Evolutionary conservation across 2,797 vertebrate species (phyloP), one percentile per base, ranked within the genome.

Genomic region (Poecilia velifera): DNA sequence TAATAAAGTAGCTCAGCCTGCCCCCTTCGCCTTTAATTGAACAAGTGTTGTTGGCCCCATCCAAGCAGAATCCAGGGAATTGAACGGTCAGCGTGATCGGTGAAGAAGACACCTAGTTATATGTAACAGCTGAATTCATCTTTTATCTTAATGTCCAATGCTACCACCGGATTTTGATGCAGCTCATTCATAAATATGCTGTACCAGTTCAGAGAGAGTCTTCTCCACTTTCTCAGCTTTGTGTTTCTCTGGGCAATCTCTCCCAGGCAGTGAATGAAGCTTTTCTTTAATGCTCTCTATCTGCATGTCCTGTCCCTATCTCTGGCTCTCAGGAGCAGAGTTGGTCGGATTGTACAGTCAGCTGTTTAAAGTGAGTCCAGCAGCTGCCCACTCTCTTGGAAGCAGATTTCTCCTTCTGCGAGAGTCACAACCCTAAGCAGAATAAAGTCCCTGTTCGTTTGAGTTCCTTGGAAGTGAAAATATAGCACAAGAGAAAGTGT

Each of bases 1-100:
- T 90, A 92, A 93, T 93, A 86, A 92, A 94, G 87, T 77, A 75
- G 87, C 90, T 88, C 86, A 86, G 87, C 89, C 80, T 91, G 84
- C 90, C 85, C n/a, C 78, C 73, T 82, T 89, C 87, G 87, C 84
- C 83, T 92, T 88, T 93, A 93, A 93, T 91, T 93, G 87, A 89
- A 92, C 91, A 89, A 89, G 89, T 91, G 91, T 90, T 73, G 77
- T 79, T 72, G 77, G 77, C 77, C 83, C 88, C 86, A 88, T 92
- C 89, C 90, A 89, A 86, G 81, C 82, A 85, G 72, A 85, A 70
- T 86, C 77, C 75, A 81, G 81, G 88, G 89, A 45, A 45, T 45
- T 71, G 39, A 71, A 45, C 13, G 9, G 22, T 70, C 39, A 71
- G 16, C 13, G 31, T 34, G 51, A 25, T 20, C 10, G 7, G 8